Evolutionary conservation across 1,140 invertebrate species (phyloP), one percentile per base, ranked within the genome.

Genomic region (Conus betulinus): DNA sequence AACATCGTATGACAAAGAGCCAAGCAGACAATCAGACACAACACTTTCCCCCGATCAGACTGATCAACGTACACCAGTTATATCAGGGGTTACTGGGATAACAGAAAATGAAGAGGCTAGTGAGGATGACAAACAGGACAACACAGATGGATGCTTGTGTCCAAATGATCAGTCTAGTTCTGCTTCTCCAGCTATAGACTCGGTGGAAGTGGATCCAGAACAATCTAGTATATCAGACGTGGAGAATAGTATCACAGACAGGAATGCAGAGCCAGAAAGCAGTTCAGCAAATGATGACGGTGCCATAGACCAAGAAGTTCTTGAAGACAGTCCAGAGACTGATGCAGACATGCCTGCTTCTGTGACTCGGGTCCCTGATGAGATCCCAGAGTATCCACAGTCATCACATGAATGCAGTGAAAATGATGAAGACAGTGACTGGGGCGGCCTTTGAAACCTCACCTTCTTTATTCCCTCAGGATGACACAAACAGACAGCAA

Each of bases 371-470:
- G 20, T 6, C 67, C 4, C 67, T 71, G 67, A n/a, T 71, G 23
- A 71, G 67, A 71, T n/a, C 13, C 20, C 13, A 20, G 67, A 71
- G 67, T 23, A 1, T 20, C 10, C 60, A 13, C 60, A 71, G 6
- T 71, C 20, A 20, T 23, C 67, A 23, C 13, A 23, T n/a, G 67
- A n/a, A 7, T 71, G 67, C 67, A 71, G 20, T 71, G 67, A 71
- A 20, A 20, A 71, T 60, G 82, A 84, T 84, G 82, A 84, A 27
- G 57, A 87, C 57, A 51, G 76, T 52, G 84, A 89, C 57, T 88
- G 84, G 76, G 76, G 53, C 83, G 15, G 39, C 55, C 8, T 85
- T 86, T 86, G 84, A 86, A 71, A 76, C 63, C 25, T 53, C 85
- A 87, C 27, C 23, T 5, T 23, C 71, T 74, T n/a, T 17, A 6